A percentile compares a stretch with the other conserved stretches of the same genome.
Conservation (phyloP, 2,888 invertebrate genomes). For the Dryococelus australis region DNA sequence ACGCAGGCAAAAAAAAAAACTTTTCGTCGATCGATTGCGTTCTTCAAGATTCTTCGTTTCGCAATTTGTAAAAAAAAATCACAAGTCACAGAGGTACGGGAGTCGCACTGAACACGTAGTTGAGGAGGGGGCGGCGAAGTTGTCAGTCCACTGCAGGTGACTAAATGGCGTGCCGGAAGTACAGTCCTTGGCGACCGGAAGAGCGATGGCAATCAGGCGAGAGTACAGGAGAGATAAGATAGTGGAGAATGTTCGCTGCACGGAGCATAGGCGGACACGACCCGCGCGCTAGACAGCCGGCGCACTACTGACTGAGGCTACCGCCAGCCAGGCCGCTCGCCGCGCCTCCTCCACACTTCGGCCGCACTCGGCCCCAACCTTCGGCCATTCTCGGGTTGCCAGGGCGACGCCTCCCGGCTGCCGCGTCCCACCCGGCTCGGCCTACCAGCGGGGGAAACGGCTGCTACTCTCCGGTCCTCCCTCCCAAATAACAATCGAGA, state of each 20-base stretch:
- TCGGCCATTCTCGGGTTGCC: conserved; percentile 22
- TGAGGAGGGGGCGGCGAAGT: neutral
- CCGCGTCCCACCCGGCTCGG: conserved; percentile 11
- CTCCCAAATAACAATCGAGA: no score
- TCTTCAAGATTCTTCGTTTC: no score
- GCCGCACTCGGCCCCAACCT: neutral
- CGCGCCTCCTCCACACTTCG: neutral
- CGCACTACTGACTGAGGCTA: neutral
- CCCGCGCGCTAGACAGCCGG: neutral
- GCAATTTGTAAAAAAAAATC: neutral
- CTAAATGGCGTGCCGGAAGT: neutral
- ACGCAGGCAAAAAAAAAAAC: neutral
- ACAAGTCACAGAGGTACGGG: neutral
- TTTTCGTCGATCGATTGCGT: neutral
- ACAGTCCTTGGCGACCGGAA: neutral
- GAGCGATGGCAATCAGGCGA: neutral
- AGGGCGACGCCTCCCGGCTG: conserved; percentile 31
- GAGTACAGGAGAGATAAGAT: no score
- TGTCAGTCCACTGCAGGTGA: neutral
- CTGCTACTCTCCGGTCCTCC: neutral
- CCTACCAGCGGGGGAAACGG: conserved; percentile 39
- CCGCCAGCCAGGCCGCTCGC: neutral
- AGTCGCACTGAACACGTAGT: neutral
- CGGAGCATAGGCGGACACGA: conserved; percentile 30
- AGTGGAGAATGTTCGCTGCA: no score